phyloP scores from a whole-genome alignment of 2,888 invertebrate species.

The Dorcus hopei region DNA sequence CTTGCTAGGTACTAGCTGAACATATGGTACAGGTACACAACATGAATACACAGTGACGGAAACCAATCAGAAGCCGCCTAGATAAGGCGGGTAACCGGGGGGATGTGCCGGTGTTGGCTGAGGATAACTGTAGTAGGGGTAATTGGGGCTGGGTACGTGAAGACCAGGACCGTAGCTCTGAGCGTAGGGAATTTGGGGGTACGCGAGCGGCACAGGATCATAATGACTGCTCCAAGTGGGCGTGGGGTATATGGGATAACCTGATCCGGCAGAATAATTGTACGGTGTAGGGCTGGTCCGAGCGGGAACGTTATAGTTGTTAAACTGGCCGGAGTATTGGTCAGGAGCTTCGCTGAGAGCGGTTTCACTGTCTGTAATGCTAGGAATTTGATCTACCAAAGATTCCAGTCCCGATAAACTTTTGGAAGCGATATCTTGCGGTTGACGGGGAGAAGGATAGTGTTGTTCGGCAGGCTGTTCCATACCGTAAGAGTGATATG shows the following conservation, averaged over 20 bases:
- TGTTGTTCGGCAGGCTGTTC: slow-evolving; percentile 44
- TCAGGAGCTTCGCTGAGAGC: slow-evolving; percentile 41
- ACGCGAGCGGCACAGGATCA: slow-evolving; percentile 50
- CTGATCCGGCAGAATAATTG: slow-evolving; percentile 41
- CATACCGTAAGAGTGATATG: slow-evolving; percentile 46
- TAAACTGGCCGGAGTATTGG: slow-evolving; percentile 48
- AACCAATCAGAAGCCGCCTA: slow-evolving; percentile 52
- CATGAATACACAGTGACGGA: slow-evolving; percentile 52
- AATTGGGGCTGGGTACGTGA: slow-evolving; percentile 68
- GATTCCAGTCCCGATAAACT: slow-evolving; percentile 84
- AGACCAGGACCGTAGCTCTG: slow-evolving; percentile 54
- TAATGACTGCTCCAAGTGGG: slow-evolving; percentile 48
- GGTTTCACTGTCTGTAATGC: slow-evolving; percentile 71
- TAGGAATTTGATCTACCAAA: slow-evolving; percentile 87
- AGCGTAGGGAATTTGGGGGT: slow-evolving; percentile 44
- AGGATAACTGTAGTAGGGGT: slow-evolving; percentile 57
- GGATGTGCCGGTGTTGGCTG: slow-evolving; percentile 47
- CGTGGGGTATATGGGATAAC: slow-evolving; percentile 47
- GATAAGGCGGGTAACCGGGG: slow-evolving; percentile 48
- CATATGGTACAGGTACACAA: slow-evolving; percentile 54
- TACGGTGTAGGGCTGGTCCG: slow-evolving; percentile 46
- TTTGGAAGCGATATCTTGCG: slow-evolving; percentile 79
- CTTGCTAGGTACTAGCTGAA: slow-evolving; percentile 54
- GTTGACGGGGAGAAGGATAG: slow-evolving; percentile 51
- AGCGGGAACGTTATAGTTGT: slow-evolving; percentile 51